A percentile compares a stretch with the other conserved stretches of the same genome.
phyloP scores from a whole-genome alignment of 1,140 invertebrate species.

The Popillia japonica region DNA sequence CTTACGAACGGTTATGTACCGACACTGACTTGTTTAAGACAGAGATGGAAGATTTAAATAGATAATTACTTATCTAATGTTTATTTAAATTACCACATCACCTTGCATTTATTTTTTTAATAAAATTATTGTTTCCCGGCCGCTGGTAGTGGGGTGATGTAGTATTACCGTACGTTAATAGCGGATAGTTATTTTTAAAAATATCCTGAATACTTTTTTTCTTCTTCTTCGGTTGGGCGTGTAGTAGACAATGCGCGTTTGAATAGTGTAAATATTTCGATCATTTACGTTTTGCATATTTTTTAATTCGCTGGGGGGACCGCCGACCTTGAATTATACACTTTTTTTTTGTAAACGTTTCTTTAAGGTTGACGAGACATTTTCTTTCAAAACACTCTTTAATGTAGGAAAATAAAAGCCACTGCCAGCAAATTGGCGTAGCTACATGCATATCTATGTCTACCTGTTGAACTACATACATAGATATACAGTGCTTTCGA shows the following conservation, averaged over 20 bases:
- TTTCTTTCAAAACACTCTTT: slow-evolving; percentile 2
- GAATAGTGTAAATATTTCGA: slow-evolving; percentile 21
- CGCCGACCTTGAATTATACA: background rate
- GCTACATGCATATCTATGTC: background rate
- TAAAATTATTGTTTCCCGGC: slow-evolving; percentile 32
- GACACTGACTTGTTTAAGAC: background rate
- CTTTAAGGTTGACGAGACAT: background rate
- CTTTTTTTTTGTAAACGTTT: background rate
- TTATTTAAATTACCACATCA: slow-evolving; percentile 37
- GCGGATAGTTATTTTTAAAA: slow-evolving; percentile 23
- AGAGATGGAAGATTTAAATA: slow-evolving; percentile 27
- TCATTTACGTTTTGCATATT: slow-evolving; percentile 27
- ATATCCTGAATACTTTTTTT: slow-evolving; percentile 2
- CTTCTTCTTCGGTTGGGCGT: slow-evolving; percentile 4
- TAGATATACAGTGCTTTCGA: too few relatives aligned
- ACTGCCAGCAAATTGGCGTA: background rate
- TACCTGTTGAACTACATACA: background rate
- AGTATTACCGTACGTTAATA: background rate
- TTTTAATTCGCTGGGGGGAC: background rate
- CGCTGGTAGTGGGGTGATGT: background rate
- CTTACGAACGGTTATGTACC: background rate
- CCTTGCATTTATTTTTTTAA: slow-evolving; percentile 35
- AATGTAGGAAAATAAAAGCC: background rate
- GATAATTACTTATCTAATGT: slow-evolving; percentile 37
- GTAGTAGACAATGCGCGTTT: background rate